Evolutionary conservation across 2,888 invertebrate species (phyloP), one percentile per base, ranked within the genome.

Genomic region (Aphidius colemani): DNA sequence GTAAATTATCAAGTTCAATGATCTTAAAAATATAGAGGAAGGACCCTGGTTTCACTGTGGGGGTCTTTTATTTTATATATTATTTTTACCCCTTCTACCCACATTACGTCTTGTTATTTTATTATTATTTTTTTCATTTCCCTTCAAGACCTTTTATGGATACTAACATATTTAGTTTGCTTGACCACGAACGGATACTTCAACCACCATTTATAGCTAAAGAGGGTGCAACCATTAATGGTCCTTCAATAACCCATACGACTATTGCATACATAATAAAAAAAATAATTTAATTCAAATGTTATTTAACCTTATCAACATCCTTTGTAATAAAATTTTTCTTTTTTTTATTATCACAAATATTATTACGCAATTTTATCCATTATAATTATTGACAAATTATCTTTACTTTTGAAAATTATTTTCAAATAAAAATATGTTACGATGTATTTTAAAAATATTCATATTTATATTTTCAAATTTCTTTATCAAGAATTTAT

Each of bases 71-170:
- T 30, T 48, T 48, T 13, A 48, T 13, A 48, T 48, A 4, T 30
- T 30, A 30, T 30, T 30, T 13, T 40, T 30, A 7, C 8, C 18
- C 18, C 7, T n/a, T 30, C 18, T 40, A 40, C 18, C 18, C 51
- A 7, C 39, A 7, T 45, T 30, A 57, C 11, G 46, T 46, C 44
- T 8, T 41, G 13, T 56, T 56, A 45, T 7, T 46, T 6, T 9
- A 39, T 39, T 57, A 30, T 4, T 57, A 57, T 57, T 45, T 57
- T 46, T 48, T 46, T 45, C 30, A 7, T 45, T 13, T 40, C 45
- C 57, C 46, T 45, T 46, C 46, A 57, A 13, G 45, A 46, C 39
- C 39, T 46, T 57, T 48, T 46, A 57, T 39, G 45, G 39, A 57
- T 57, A 39, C 57, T 48, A 9, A 7, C 3, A 44, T 44, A 39